These are phyloP conservation scores for Byasa hedistus DNA, from an alignment of 2,888 invertebrate species.

Conservation along the genomic window DNA sequence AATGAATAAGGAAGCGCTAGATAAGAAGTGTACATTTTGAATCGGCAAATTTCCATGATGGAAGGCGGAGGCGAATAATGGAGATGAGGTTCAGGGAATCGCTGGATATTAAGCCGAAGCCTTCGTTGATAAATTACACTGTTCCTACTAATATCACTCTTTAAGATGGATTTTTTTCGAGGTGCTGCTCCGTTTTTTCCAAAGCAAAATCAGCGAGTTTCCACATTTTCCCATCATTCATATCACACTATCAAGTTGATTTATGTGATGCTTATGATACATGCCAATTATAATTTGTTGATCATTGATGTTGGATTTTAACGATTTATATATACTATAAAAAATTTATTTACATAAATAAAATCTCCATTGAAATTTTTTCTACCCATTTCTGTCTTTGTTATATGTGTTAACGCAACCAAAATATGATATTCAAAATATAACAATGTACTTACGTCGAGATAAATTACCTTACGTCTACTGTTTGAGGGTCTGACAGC, in stretches of 20 bases:
- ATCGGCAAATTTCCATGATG: conserved; percentile 23
- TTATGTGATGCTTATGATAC: too few relatives aligned
- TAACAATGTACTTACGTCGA: neutral
- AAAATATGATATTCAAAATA: conserved; percentile 1
- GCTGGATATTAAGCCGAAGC: conserved; percentile 13
- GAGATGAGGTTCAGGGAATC: conserved; percentile 21
- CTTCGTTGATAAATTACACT: conserved; percentile 25
- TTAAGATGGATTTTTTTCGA: conserved; percentile 1
- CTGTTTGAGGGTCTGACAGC: conserved; percentile 1
- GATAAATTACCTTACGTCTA: conserved; percentile 5
- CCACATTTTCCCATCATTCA: too few relatives aligned
- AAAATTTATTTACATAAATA: too few relatives aligned
- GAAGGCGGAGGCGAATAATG: conserved; percentile 21
- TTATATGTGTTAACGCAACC: neutral
- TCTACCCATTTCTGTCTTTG: too few relatives aligned
- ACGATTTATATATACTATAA: too few relatives aligned
- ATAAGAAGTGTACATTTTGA: conserved; percentile 13
- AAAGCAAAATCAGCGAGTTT: too few relatives aligned
- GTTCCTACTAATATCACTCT: conserved; percentile 16
- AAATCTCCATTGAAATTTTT: too few relatives aligned
- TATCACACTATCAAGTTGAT: too few relatives aligned
- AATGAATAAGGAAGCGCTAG: neutral
- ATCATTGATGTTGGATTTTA: too few relatives aligned
- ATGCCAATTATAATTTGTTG: too few relatives aligned
- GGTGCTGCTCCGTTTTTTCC: neutral